Conservation (phyloP, 1,140 invertebrate genomes). For the Lepidurus arcticus region DNA sequence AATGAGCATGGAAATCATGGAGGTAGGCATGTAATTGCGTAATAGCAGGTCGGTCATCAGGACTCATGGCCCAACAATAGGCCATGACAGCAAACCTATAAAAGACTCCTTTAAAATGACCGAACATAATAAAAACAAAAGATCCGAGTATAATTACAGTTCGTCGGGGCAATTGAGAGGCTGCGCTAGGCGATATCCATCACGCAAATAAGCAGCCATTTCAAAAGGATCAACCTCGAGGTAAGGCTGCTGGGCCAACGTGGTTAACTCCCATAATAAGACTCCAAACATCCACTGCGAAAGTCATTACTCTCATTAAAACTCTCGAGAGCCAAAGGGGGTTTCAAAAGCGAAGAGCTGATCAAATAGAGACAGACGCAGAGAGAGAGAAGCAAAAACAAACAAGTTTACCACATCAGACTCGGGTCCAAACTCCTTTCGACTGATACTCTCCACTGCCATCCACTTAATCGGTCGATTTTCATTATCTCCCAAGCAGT, state of each 20-base stretch:
- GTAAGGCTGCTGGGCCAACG: slow-evolving; percentile 78
- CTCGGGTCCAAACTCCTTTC: slow-evolving; percentile 73
- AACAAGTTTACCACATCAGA: slow-evolving; percentile 72
- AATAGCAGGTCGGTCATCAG: slow-evolving; percentile 76
- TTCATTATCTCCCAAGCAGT: slow-evolving; percentile 90
- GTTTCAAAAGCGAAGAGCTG: slow-evolving; percentile 35
- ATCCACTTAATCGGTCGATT: slow-evolving; percentile 95
- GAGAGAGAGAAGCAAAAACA: neutral
- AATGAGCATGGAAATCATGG: slow-evolving; percentile 61
- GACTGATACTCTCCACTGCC: slow-evolving; percentile 78
- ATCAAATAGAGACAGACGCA: neutral
- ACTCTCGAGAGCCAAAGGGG: neutral
- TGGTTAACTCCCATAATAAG: slow-evolving; percentile 88
- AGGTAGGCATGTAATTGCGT: slow-evolving; percentile 75
- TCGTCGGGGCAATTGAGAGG: slow-evolving; percentile 93
- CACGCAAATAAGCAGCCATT: slow-evolving; percentile 74
- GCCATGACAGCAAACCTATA: slow-evolving; percentile 81
- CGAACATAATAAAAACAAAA: neutral
- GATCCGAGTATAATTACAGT: slow-evolving; percentile 58
- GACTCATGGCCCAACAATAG: slow-evolving; percentile 75
- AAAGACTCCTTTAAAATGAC: neutral
- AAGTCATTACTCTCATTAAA: slow-evolving; percentile 33
- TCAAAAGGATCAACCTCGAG: slow-evolving; percentile 87
- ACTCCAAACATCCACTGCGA: slow-evolving; percentile 89
- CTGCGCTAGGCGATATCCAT: slow-evolving; percentile 80